Evolutionary conservation across 2,797 vertebrate species (phyloP), one percentile per base, ranked within the genome.

Genomic region (Anniella stebbinsi): DNA sequence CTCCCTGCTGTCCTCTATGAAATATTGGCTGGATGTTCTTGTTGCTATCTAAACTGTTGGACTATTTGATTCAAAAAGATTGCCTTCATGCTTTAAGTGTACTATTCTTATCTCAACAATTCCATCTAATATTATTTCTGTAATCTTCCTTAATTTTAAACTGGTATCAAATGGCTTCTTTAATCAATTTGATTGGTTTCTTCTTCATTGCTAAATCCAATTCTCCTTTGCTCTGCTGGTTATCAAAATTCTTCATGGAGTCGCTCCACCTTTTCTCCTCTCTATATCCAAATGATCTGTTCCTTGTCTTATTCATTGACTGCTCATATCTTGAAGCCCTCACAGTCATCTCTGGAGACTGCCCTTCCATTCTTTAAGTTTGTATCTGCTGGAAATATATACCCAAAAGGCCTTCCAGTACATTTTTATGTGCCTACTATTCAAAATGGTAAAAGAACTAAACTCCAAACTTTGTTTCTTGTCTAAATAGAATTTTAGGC

Each of bases 401-500:
- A 30, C 81, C 18, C 76, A 0, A 0, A 8, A 83, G 83, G 33
- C 70, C 81, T 92, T 90, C 57, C 60, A 87, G 72, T 87, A 87
- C 41, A n/a, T 66, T 92, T 87, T 83, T 38, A 21, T 60, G 72
- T 85, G 38, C 38, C 87, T 92, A 36, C 12, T 33, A 36, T 45
- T 80, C 9, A 91, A 73, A 94, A 88, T 41, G 86, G 92, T 88
- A 80, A 87, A 51, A 83, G 84, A 90, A 92, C 0, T 92, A 13
- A 67, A 90, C 92, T 94, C 80, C 57, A 84, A 87, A 60, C 45
- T 93, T 90, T 92, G 30, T 81, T 17, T 90, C 86, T 51, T 93
- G 67, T 93, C 92, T 89, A 87, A 87, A 93, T 85, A 88, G 86
- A 92, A 88, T 93, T 94, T 95, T 86, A 91, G 84, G 1, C 81